Conservation (phyloP, 2,797 vertebrate genomes). For the Cottoperca gobio region DNA sequence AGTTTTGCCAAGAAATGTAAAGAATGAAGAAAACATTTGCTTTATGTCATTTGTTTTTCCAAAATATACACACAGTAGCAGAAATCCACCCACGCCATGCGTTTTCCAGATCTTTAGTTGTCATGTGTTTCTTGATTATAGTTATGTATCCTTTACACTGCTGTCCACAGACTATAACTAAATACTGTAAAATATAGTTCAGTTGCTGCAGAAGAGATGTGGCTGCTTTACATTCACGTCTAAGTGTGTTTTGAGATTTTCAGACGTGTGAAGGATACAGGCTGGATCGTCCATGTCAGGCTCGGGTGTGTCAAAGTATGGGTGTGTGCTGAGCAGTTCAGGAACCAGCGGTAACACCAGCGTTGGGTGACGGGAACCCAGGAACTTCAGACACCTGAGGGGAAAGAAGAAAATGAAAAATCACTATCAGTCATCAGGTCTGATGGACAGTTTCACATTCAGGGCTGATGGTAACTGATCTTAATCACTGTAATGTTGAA, state of each 20-base stretch:
- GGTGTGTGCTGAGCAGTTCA: slow-evolving; percentile 96
- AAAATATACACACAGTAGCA: too few species aligned
- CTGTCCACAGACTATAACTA: too few species aligned
- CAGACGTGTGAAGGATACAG: slow-evolving; percentile 89
- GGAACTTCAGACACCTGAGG: slow-evolving; percentile 93
- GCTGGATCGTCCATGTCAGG: slow-evolving; percentile 99
- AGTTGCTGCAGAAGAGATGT: not conserved
- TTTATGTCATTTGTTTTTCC: too few species aligned
- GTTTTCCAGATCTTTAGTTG: too few species aligned
- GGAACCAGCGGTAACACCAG: slow-evolving; percentile 95
- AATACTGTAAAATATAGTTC: too few species aligned
- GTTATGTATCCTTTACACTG: too few species aligned
- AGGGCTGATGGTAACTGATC: too few species aligned
- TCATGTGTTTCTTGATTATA: too few species aligned
- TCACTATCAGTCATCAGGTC: not conserved
- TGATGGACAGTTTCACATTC: not conserved
- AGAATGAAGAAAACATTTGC: too few species aligned
- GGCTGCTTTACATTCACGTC: not conserved
- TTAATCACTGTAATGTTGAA: too few species aligned
- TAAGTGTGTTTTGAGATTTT: not conserved
- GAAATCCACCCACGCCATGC: too few species aligned
- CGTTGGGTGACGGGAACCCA: slow-evolving; percentile 94
- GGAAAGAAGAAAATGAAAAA: not conserved
- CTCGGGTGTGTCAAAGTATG: slow-evolving; percentile 97
- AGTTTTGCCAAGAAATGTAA: too few species aligned